Percentiles rank a stretch among this genome's conserved stretches.
Evolutionary conservation across 2,888 invertebrate species (phyloP).

Genomic region (Cantharis flavilabris): DNA sequence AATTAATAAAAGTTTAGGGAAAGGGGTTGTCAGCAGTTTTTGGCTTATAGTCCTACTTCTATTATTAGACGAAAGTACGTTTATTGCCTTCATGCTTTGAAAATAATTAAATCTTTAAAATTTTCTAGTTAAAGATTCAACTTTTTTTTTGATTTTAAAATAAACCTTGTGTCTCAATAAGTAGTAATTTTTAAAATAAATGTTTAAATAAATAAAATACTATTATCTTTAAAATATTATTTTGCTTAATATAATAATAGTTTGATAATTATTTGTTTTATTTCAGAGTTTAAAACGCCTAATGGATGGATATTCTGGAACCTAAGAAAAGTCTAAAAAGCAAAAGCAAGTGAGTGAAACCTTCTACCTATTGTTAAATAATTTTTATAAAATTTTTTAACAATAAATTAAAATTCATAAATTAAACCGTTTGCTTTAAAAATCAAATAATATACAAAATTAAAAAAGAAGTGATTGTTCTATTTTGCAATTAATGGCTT

Average conservation of each 20-base stretch:
- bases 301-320: constrained; percentile 57
- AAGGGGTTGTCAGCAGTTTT: too few relatives aligned
- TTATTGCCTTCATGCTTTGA: background rate
- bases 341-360: constrained; percentile 48
- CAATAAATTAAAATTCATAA: background rate
- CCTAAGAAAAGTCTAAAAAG: constrained; percentile 47
- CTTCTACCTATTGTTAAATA: background rate
- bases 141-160: background rate
- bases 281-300: constrained; percentile 49
- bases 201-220: background rate
- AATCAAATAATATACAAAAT: constrained; percentile 21
- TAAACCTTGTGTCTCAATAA: too few relatives aligned
- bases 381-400: background rate
- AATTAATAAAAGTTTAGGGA: too few relatives aligned
- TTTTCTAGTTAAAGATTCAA: background rate
- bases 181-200: background rate
- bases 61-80: too few relatives aligned
- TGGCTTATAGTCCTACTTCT: too few relatives aligned
- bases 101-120: background rate
- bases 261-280: constrained; percentile 16
- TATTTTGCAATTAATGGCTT: constrained; percentile 50
- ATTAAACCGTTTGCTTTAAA: background rate
- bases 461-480: constrained; percentile 34
- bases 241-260: background rate
- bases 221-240: background rate